Evolutionary conservation across 1,140 invertebrate species (phyloP), one percentile per base, ranked within the genome.

Genomic region (Nixonia krombeini): DNA sequence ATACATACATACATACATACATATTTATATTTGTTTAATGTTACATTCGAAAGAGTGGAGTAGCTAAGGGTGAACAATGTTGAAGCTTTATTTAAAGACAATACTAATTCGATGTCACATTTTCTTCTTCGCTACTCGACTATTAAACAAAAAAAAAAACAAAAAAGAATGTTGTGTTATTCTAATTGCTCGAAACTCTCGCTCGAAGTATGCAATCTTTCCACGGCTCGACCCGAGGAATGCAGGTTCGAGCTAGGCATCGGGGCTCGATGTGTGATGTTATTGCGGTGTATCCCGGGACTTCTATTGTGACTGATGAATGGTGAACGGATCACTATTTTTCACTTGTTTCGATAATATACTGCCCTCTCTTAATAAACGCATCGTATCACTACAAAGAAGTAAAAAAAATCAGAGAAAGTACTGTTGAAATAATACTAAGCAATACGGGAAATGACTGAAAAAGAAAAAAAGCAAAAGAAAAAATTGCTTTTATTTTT

Each of bases 281-380:
- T 64, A 49, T 69, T 65, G 49, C 51, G 56, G 53, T 70, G 35
- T 70, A 52, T 63, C 55, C 67, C 67, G 67, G 67, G 63, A 70
- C 53, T 65, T 72, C 56, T 68, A 62, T 65, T 68, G 67, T 71
- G 64, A 70, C 72, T 73, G 72, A 70, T 73, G 58, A 65, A 49
- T 65, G 71, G 67, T 73, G 71, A 66, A 73, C 63, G 71, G 71
- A 69, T 23, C 41, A 65, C 41, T 61, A 49, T 57, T 67, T 57
- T 47, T 58, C 57, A 71, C 23, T 66, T 68, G 61, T 65, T 35
- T 50, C 16, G 40, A 29, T 47, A 52, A 67, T n/a, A n/a, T n/a
- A 63, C 17, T 55, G 53, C 38, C 58, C 13, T 70, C 15, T 59
- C 10, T 35, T 26, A 59, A n/a, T n/a, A 29, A 42, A 53, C 16